phyloP scores from a whole-genome alignment of 2,888 invertebrate genomes.

The Conops quadrifasciatus region DNA sequence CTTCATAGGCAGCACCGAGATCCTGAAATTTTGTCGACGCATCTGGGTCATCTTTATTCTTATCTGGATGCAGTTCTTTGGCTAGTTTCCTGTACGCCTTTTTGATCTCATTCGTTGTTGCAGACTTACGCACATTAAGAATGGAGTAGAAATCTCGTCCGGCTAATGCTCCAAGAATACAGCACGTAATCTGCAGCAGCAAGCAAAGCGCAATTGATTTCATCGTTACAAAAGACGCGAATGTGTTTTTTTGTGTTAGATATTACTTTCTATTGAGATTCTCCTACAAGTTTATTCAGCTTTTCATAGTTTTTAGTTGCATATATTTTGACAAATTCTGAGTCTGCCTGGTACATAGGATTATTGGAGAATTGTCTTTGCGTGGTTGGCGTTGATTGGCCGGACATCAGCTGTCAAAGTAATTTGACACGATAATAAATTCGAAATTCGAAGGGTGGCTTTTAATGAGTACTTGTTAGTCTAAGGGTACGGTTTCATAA shows the following conservation, averaged over 20 bases:
- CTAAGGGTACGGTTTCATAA: too few relatives aligned
- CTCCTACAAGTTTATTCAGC: neutral
- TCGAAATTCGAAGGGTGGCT: too few relatives aligned
- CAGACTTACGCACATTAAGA: conserved; percentile 79
- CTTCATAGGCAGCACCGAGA: conserved; percentile 95
- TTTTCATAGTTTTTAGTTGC: conserved; percentile 4
- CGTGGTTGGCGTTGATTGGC: conserved; percentile 45
- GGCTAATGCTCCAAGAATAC: conserved; percentile 62
- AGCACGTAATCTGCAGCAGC: conserved; percentile 42
- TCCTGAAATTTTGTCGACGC: conserved; percentile 96
- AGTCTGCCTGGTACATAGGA: neutral
- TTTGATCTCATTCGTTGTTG: conserved; percentile 93
- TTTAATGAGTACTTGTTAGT: too few relatives aligned
- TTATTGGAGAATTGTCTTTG: conserved; percentile 12
- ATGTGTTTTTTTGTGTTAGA: neutral
- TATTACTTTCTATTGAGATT: neutral
- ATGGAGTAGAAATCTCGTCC: conserved; percentile 95
- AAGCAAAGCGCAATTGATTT: conserved; percentile 40
- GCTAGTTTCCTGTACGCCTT: conserved; percentile 96
- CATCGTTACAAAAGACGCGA: conserved; percentile 33
- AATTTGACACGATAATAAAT: too few relatives aligned
- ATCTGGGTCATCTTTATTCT: conserved; percentile 92
- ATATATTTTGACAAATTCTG: neutral
- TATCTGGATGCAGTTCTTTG: conserved; percentile 97
- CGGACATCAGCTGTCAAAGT: conserved; percentile 27